phyloP scores from a whole-genome alignment of 37 sponge, comb jelly and placozoan species.

The Cladorhizidae sp. region DNA sequence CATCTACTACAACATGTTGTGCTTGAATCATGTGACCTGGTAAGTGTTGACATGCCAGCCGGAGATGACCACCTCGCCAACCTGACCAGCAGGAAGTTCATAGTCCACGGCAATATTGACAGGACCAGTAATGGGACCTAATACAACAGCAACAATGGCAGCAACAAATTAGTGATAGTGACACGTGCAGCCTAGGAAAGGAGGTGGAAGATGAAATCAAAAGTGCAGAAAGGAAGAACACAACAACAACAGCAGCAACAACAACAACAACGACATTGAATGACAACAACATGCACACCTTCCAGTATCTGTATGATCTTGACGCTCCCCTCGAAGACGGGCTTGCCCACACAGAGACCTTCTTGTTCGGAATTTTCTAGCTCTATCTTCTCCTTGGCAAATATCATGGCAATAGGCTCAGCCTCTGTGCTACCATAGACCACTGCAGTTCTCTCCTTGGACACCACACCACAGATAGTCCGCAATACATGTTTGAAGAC shows the following conservation, averaged over 20 bases:
- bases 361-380: slow-evolving; percentile 26
- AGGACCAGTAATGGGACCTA: slow-evolving; percentile 33
- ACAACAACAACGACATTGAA: background rate
- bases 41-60: slow-evolving; percentile 92
- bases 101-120: slow-evolving; percentile 45
- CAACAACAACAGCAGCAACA: background rate
- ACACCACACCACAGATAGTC: slow-evolving; percentile 29
- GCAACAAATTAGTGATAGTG: slow-evolving; percentile 2
- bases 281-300: slow-evolving; percentile 25
- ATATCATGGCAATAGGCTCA: slow-evolving; percentile 74
- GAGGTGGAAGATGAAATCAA: background rate
- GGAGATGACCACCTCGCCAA: slow-evolving; percentile 75
- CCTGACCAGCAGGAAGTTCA: slow-evolving; percentile 41
- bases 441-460: slow-evolving; percentile 25
- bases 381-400: slow-evolving; percentile 56
- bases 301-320: slow-evolving; percentile 44
- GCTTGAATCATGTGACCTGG: slow-evolving; percentile 68
- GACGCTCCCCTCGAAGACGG: slow-evolving; percentile 64
- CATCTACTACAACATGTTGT: no score
- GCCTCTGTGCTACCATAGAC: slow-evolving; percentile 87
- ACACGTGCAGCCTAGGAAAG: background rate
- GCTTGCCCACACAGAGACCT: slow-evolving; percentile 80
- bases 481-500: slow-evolving; percentile 47
- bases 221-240: background rate
- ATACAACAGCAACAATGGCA: slow-evolving; percentile 24